phyloP scores from a whole-genome alignment of 2,797 vertebrate genomes.

The Numenius phaeopus region DNA sequence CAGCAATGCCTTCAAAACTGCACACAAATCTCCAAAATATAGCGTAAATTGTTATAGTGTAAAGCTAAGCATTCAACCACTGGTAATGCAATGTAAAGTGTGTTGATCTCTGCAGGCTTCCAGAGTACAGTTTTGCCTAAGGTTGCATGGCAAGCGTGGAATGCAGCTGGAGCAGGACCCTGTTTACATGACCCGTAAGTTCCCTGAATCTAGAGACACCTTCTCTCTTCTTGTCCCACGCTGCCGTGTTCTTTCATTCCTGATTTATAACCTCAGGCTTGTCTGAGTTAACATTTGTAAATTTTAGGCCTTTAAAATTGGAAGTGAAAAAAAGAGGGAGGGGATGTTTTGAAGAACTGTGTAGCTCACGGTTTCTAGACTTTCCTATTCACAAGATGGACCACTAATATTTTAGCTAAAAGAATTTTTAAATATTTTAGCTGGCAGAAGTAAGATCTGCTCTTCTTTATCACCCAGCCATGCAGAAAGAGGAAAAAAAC shows the following conservation, averaged over 20 bases:
- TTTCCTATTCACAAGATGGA: background rate
- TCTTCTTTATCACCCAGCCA: background rate
- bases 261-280: background rate
- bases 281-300: background rate
- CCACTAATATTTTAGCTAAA: background rate
- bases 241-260: background rate
- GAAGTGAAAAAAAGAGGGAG: background rate
- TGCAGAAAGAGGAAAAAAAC: background rate
- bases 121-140: background rate
- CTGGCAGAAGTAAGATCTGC: background rate
- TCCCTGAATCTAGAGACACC: background rate
- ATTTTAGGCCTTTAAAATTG: background rate
- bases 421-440: background rate
- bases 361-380: background rate
- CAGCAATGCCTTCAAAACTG: conserved; percentile 15
- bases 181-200: fast-evolving
- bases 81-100: background rate
- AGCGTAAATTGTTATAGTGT: background rate
- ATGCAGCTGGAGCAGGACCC: background rate
- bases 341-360: background rate
- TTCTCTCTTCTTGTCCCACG: background rate
- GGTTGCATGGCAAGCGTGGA: background rate
- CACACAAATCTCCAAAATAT: background rate
- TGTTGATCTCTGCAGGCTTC: background rate
- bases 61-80: background rate